Evolutionary conservation across 2,113 vertebrate genomes (phyloP).

Genomic region (Pitta sordida): DNA sequence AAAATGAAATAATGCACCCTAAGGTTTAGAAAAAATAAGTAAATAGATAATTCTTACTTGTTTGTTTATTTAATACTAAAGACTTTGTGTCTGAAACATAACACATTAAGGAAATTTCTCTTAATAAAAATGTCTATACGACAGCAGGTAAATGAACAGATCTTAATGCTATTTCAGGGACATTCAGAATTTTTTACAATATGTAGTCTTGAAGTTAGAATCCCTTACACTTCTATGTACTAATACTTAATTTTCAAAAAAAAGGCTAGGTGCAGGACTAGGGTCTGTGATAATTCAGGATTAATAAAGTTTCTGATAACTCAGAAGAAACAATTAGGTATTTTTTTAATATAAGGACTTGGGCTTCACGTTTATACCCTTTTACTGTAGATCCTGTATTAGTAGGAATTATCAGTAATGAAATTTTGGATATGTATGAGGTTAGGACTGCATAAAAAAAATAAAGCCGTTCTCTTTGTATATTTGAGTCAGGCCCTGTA

Average conservation of each 20-base stretch:
- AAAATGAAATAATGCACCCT: constrained; percentile 27
- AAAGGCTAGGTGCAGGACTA: background rate
- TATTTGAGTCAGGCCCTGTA: background rate
- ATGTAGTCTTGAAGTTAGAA: background rate
- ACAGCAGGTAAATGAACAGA: background rate
- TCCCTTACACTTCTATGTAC: background rate
- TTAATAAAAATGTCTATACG: background rate
- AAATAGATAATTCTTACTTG: background rate
- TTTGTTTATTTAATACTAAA: constrained; percentile 16
- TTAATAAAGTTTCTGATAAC: background rate
- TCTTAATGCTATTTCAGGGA: background rate
- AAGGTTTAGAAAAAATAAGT: constrained; percentile 27
- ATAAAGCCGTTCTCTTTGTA: background rate
- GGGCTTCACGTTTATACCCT: background rate
- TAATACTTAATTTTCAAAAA: background rate
- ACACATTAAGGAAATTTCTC: background rate
- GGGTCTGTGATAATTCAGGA: background rate
- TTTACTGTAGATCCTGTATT: background rate
- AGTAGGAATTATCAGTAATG: background rate
- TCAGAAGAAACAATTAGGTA: background rate
- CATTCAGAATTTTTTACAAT: background rate
- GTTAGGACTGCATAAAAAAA: background rate
- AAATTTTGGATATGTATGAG: background rate
- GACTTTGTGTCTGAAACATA: background rate
- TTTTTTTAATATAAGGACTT: background rate